Conservation (phyloP, 2,888 invertebrate species). For the Drosophila anomelani region DNA sequence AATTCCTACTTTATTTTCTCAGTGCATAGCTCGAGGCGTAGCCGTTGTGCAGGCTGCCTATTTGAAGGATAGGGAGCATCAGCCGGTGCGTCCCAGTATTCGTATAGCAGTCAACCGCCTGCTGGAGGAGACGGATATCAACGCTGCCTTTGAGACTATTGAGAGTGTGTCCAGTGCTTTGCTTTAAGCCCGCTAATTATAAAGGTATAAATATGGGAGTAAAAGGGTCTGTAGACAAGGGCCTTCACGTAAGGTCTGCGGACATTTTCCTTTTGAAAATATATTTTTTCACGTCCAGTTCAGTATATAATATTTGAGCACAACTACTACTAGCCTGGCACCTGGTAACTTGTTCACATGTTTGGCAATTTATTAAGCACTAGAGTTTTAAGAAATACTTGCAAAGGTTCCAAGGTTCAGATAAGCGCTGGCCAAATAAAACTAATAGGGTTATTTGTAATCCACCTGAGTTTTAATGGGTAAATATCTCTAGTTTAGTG, state of each 20-base stretch:
- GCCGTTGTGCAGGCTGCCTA: slow-evolving; percentile 90
- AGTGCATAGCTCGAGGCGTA: slow-evolving; percentile 88
- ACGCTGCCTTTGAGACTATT: slow-evolving; percentile 83
- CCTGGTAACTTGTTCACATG: slow-evolving; percentile 4
- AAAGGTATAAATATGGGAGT: slow-evolving; percentile 7
- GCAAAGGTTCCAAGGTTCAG: slow-evolving; percentile 13
- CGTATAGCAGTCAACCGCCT: slow-evolving; percentile 89
- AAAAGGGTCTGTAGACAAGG: slow-evolving; percentile 3
- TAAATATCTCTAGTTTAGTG: neutral
- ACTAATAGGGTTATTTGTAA: slow-evolving; percentile 14
- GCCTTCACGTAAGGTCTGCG: slow-evolving; percentile 1
- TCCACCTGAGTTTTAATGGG: neutral
- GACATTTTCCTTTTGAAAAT: slow-evolving; percentile 2
- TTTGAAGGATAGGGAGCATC: slow-evolving; percentile 88
- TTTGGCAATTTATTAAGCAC: slow-evolving; percentile 19
- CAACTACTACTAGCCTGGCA: slow-evolving; percentile 31
- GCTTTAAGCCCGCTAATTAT: slow-evolving; percentile 58
- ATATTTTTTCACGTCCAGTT: slow-evolving; percentile 11
- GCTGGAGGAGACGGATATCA: slow-evolving; percentile 88
- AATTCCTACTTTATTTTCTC: slow-evolving; percentile 38
- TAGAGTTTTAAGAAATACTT: slow-evolving; percentile 1
- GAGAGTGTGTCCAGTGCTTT: slow-evolving; percentile 84
- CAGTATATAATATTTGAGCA: slow-evolving; percentile 45
- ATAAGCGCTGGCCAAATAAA: slow-evolving; percentile 18
- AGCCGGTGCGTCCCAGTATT: slow-evolving; percentile 89